Conservation (phyloP, 2,888 invertebrate species). For the Philereme transversata region DNA sequence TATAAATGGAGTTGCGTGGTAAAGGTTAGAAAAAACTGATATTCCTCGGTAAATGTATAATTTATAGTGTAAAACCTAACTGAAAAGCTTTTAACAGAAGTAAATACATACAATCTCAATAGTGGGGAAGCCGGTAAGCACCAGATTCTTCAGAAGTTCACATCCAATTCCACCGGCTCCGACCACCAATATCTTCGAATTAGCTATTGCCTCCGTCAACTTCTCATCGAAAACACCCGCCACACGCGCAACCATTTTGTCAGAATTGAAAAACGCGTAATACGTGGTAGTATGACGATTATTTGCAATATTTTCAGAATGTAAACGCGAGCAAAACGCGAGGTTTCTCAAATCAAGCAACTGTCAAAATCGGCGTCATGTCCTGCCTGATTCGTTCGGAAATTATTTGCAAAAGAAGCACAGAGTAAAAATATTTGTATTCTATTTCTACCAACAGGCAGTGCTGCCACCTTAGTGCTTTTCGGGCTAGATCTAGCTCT, state of each 20-base stretch:
- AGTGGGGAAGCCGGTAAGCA: conserved; percentile 95
- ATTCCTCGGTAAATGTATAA: conserved; percentile 1
- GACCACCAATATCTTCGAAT: conserved; percentile 92
- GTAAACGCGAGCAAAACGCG: conserved; percentile 49
- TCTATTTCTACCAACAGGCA: too few relatives aligned
- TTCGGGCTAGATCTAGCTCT: too few relatives aligned
- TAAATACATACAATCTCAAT: conserved; percentile 94
- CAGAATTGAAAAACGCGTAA: conserved; percentile 35
- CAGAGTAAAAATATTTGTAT: too few relatives aligned
- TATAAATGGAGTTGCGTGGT: conserved; percentile 3
- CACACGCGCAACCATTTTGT: conserved; percentile 86
- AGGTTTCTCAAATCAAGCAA: conserved; percentile 41
- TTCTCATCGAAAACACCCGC: conserved; percentile 87
- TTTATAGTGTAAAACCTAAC: not conserved
- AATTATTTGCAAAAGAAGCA: too few relatives aligned
- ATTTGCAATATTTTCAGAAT: conserved; percentile 43
- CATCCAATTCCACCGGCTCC: conserved; percentile 99
- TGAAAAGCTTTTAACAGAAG: conserved; percentile 4
- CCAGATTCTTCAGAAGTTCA: conserved; percentile 98
- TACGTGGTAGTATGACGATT: conserved; percentile 36
- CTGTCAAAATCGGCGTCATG: conserved; percentile 59
- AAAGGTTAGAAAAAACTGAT: conserved; percentile 9
- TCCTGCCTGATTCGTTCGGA: too few relatives aligned
- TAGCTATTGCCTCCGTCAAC: conserved; percentile 86
- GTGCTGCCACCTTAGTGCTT: too few relatives aligned